Base-by-base conservation (phyloP, 1,140 invertebrate species). In the Penaeus chinensis region DNA sequence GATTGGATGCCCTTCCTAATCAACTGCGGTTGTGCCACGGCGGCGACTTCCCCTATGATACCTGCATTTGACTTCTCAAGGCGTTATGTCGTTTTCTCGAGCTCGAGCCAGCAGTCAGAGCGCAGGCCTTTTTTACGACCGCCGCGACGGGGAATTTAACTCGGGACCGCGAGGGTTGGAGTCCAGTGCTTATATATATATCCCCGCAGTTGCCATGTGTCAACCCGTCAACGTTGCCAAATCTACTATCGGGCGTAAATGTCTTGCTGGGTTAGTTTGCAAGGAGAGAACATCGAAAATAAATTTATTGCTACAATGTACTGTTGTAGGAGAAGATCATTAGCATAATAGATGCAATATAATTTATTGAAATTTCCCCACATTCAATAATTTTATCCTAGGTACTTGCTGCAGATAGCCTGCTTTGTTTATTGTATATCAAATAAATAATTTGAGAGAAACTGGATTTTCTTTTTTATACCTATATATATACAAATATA, bases 141-240 rank as follows among this genome's bases (percentile, higher is more conserved):
- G n/a, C n/a, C n/a, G n/a, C n/a, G n/a, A n/a, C n/a, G n/a, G n/a
- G n/a, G n/a, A n/a, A n/a, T n/a, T n/a, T n/a, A n/a, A n/a, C n/a
- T n/a, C n/a, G n/a, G n/a, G n/a, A n/a, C n/a, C n/a, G n/a, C n/a
- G n/a, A n/a, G n/a, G n/a, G n/a, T n/a, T n/a, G n/a, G n/a, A n/a
- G n/a, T n/a, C n/a, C n/a, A n/a, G 37, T 37, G 37, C 5, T 2
- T 42, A 8, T 42, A 8, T 42, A 8, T 42, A 8, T 42, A 8
- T 78, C 62, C 77, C 66, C 60, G 65, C n/a, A 61, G 63, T 66
- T 18, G 60, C 77, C 84, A 86, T 11, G 54, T 54, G 10, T 86
- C 42, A 62, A 86, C 84, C 84, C 77, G 77, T 81, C 84, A 86
- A 54, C 84, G 84, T 80, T 86, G 84, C 84, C 84, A 86, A 86